These are phyloP conservation scores for Drosophila rubida DNA, from an alignment of 2,888 invertebrate genomes.

Conservation along the genomic window DNA sequence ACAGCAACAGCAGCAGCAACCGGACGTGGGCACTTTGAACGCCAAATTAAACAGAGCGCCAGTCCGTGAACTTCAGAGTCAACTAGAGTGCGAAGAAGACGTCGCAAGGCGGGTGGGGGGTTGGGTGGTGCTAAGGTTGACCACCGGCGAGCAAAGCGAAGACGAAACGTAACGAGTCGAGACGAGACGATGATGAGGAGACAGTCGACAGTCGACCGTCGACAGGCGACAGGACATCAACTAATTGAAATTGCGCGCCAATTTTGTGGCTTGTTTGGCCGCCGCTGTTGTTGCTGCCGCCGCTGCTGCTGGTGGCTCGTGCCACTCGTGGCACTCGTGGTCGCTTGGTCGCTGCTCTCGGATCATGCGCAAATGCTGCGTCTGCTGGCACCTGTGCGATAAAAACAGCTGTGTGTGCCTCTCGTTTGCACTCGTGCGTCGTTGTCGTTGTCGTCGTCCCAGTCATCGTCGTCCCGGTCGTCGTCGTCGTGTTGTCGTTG, in stretches of 20 bases:
- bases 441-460: constrained; percentile 21
- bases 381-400: constrained; percentile 11
- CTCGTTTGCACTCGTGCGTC: constrained; percentile 12
- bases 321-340: not conserved
- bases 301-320: constrained; percentile 7
- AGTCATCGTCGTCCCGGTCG: constrained; percentile 14
- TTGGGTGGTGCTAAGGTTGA: not conserved
- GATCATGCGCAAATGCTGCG: constrained; percentile 57
- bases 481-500: constrained; percentile 33
- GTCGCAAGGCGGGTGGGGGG: not conserved
- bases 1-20: not conserved
- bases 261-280: constrained; percentile 75
- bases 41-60: constrained; percentile 70
- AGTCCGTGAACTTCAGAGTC: constrained; percentile 52
- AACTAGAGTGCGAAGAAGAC: constrained; percentile 29
- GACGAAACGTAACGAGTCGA: not conserved
- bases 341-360: constrained; percentile 30
- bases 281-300: constrained; percentile 7
- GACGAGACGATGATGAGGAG: not conserved
- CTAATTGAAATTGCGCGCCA: constrained; percentile 80
- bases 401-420: constrained; percentile 34
- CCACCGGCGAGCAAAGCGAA: constrained; percentile 31
- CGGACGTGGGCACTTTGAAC: constrained; percentile 70
- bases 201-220: not conserved
- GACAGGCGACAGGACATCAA: constrained; percentile 68